These are phyloP conservation scores for Lemur catta DNA, from an alignment of 2,797 vertebrate species.

Conservation along the genomic window DNA sequence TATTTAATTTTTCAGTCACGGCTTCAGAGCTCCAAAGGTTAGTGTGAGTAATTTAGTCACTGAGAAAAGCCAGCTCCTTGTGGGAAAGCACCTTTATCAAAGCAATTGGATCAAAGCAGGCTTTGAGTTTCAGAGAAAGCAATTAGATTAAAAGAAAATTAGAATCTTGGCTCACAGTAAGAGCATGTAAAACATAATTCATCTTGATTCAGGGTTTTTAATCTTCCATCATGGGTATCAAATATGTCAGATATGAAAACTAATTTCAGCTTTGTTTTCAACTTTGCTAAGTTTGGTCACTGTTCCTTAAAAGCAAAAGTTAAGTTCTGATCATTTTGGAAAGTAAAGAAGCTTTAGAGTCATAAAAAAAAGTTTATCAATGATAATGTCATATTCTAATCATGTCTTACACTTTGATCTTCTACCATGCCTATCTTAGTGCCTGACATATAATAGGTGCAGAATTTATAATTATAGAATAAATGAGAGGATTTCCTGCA, in stretches of 20 bases:
- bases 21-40: background rate
- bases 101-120: constrained; percentile 47
- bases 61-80: background rate
- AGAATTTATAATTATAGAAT: background rate
- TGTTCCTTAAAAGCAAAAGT: constrained; percentile 13
- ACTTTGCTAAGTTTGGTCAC: background rate
- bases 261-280: constrained; percentile 41
- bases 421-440: background rate
- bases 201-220: constrained; percentile 40
- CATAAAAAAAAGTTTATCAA: background rate
- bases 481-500: background rate
- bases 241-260: background rate
- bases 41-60: background rate
- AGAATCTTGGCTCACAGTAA: constrained; percentile 51
- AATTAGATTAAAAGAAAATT: constrained; percentile 64
- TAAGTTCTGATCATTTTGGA: background rate
- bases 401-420: background rate
- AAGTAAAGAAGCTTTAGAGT: constrained; percentile 4
- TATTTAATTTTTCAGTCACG: constrained; percentile 14
- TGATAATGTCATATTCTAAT: background rate
- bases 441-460: background rate
- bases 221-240: background rate
- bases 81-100: constrained; percentile 53
- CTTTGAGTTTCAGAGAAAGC: constrained; percentile 40
- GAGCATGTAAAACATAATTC: constrained; percentile 34